Conservation (phyloP, 1,140 invertebrate genomes). For the Micrasema minimum region DNA sequence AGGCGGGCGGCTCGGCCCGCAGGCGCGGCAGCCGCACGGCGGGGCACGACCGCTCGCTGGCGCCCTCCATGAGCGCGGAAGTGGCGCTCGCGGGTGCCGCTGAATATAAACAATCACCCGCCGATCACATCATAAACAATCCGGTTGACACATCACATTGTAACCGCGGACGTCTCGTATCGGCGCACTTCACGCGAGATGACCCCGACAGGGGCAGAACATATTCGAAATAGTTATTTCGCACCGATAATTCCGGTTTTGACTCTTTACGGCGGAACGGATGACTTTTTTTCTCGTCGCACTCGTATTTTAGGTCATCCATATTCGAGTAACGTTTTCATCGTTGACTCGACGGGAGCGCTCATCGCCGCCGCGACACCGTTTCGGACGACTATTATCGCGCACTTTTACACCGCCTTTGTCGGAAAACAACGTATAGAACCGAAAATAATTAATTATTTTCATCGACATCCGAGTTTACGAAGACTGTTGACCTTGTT, state of each 20-base stretch:
- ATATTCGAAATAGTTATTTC: constrained; percentile 40
- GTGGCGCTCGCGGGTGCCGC: constrained; percentile 58
- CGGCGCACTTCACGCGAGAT: constrained; percentile 55
- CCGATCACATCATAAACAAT: constrained; percentile 66
- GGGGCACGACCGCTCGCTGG: constrained; percentile 49
- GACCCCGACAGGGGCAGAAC: constrained; percentile 53
- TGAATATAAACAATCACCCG: constrained; percentile 57
- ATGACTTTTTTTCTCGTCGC: constrained; percentile 49
- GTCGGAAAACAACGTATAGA: constrained; percentile 58
- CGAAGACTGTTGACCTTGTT: constrained; percentile 69
- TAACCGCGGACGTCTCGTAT: constrained; percentile 52
- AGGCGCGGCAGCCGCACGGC: constrained; percentile 53
- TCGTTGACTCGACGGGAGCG: constrained; percentile 63
- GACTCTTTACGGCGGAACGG: constrained; percentile 30
- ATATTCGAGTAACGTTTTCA: constrained; percentile 69
- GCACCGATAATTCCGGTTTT: constrained; percentile 43
- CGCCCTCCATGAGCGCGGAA: constrained; percentile 58
- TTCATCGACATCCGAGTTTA: constrained; percentile 63
- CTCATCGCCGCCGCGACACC: constrained; percentile 58
- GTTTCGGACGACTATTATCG: constrained; percentile 56
- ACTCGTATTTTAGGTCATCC: constrained; percentile 68
- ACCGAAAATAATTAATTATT: constrained; percentile 63
- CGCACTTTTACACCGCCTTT: constrained; percentile 57
- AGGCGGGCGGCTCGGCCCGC: constrained; percentile 57
- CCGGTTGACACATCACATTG: constrained; percentile 69